Evolutionary conservation across 2,797 vertebrate genomes (phyloP), one percentile per base, ranked within the genome.

Genomic region (Spinus olivaceus): DNA sequence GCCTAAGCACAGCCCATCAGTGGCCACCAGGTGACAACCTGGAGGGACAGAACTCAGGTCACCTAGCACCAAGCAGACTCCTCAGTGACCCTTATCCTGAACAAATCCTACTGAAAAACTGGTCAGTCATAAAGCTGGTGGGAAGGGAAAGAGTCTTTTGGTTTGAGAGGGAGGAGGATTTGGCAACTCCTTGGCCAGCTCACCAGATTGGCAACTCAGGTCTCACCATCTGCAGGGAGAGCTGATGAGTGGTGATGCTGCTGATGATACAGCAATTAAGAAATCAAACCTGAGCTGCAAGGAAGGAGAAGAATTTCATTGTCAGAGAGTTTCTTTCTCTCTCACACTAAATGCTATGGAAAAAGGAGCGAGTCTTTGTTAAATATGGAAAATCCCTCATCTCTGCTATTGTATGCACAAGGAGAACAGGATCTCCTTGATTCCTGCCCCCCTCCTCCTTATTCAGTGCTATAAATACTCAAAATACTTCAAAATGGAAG

Each of bases 221-320:
- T 90, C 77, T 92, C 47, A 56, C 24, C 63, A 71, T 65, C 39
- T 76, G 70, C 56, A 70, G 66, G 59, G 63, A 88, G 39, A 72
- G 70, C 19, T 83, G 66, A 78, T 79, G 80, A 88, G 47, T 44
- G 33, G 50, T 63, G 83, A 79, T 83, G 79, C 22, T 28, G 70
- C 14, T 81, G 66, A 25, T 86, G 86, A 47, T 77, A 81, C 2
- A 4, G 28, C 80, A 86, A 79, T 61, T 86, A 91, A 72, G 61
- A 95, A 61, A 92, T 64, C 72, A 83, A 95, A 95, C 77, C 77
- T 88, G 77, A 95, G 69, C 21, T 16, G 59, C 90, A 90, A 88
- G 86, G 24, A 93, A 91, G 65, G 53, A 83, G 12, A 74, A 16
- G 25, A 78, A 76, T 74, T 88, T 78, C 50, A 67, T 46, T 51